Evolutionary conservation across 2,797 vertebrate genomes (phyloP).

Genomic region (Decapterus maruadsi): DNA sequence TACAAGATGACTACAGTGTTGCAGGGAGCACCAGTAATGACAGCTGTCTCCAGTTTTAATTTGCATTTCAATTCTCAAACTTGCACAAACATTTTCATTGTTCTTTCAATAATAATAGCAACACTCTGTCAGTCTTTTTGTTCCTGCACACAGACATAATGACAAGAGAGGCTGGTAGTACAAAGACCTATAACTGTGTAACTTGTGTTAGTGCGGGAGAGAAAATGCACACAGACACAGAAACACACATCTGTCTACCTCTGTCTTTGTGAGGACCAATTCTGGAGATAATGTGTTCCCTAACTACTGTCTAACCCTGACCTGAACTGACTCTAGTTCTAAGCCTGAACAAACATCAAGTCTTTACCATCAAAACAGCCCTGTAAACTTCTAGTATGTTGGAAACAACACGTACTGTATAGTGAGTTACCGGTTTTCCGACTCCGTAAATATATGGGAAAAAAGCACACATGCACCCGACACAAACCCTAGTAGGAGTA

Average conservation of each 20-base stretch:
- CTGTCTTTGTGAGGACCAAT: no score
- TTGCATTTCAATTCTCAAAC: slow-evolving; percentile 28
- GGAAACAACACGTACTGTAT: no score
- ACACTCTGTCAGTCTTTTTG: slow-evolving; percentile 5
- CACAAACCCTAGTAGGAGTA: neutral
- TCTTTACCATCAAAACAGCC: no score
- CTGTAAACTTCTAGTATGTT: no score
- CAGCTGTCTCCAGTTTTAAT: slow-evolving; percentile 19
- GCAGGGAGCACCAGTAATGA: slow-evolving; percentile 6
- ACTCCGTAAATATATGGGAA: no score
- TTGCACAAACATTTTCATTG: slow-evolving; percentile 4
- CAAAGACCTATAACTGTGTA: neutral
- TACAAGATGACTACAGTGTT: slow-evolving; percentile 8
- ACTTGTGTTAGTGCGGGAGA: neutral
- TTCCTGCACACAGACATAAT: slow-evolving; percentile 1
- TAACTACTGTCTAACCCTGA: no score
- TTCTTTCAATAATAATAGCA: slow-evolving; percentile 27
- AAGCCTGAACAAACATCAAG: no score
- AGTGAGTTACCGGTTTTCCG: no score
- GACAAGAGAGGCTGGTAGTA: neutral
- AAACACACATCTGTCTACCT: no score
- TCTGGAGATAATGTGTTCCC: no score
- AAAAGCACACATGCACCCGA: no score
- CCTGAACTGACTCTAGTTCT: no score
- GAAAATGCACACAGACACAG: neutral